Percentiles rank a stretch among this genome's conserved stretches.
Conservation (phyloP, 2,888 invertebrate genomes). For the Diploptera punctata region DNA sequence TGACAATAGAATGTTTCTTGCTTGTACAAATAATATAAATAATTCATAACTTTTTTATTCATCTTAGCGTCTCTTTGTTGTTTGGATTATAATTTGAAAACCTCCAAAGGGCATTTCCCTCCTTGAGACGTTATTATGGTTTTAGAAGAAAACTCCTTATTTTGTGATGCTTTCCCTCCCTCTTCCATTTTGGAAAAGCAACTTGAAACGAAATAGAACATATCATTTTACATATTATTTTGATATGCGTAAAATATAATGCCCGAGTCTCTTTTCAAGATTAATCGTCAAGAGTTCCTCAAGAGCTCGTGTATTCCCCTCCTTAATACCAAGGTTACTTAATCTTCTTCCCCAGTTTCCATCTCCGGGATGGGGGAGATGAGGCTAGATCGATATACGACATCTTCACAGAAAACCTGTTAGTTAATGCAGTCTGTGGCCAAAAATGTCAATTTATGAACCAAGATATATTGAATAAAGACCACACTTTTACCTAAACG, state of each 20-base stretch:
- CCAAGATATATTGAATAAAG: too few species aligned
- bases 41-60: too few species aligned
- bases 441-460: neutral
- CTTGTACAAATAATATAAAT: too few species aligned
- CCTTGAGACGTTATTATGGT: neutral
- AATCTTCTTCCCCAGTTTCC: constrained; percentile 17
- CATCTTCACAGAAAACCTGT: neutral
- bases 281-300: constrained; percentile 8
- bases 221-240: constrained; percentile 28
- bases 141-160: neutral
- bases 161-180: too few species aligned
- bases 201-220: neutral
- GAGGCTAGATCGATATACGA: constrained; percentile 10
- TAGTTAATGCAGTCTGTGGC: constrained; percentile 12
- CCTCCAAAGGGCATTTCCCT: neutral
- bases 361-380: constrained; percentile 1
- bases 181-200: neutral
- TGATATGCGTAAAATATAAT: constrained; percentile 24
- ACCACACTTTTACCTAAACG: too few species aligned
- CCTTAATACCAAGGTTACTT: constrained; percentile 12
- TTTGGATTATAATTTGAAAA: too few species aligned
- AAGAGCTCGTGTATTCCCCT: neutral
- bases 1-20: too few species aligned
- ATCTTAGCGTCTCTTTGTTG: too few species aligned
- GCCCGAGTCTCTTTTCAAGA: neutral